These are phyloP conservation scores for Eciton burchellii DNA, from an alignment of 1,140 invertebrate genomes.

Conservation along the genomic window DNA sequence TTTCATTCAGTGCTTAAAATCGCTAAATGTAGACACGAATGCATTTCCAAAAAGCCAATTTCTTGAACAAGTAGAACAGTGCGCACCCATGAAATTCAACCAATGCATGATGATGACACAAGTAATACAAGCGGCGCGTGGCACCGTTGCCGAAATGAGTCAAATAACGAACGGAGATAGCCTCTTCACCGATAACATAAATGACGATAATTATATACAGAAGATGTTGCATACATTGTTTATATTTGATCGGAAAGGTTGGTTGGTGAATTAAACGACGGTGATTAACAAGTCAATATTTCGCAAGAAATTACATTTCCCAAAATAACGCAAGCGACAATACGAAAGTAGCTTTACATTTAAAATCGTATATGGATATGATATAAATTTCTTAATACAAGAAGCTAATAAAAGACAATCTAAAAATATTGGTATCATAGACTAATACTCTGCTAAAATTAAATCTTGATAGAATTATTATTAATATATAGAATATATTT, in stretches of 20 bases:
- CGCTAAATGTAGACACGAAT: constrained; percentile 71
- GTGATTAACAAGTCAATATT: not conserved
- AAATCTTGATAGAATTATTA: constrained; percentile 17
- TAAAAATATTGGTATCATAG: not conserved
- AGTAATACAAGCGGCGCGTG: constrained; percentile 81
- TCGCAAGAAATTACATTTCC: not conserved
- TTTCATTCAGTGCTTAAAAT: constrained; percentile 83
- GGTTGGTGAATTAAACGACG: constrained; percentile 71
- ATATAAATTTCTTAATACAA: not conserved
- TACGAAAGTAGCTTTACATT: too few species aligned
- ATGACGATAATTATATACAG: constrained; percentile 76
- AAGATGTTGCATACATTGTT: constrained; percentile 78
- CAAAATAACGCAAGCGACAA: not conserved
- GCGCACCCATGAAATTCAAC: constrained; percentile 76
- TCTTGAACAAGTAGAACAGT: constrained; percentile 75
- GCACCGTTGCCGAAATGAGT: constrained; percentile 73
- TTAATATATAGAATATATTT: not conserved
- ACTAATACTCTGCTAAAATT: not conserved
- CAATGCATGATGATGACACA: constrained; percentile 84
- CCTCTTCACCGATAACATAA: constrained; percentile 75
- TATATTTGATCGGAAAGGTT: constrained; percentile 76
- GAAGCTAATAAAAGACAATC: not conserved
- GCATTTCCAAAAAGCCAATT: constrained; percentile 77
- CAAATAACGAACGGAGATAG: constrained; percentile 71
- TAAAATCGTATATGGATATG: constrained; percentile 8